Evolutionary conservation across 2,888 invertebrate genomes (phyloP), one percentile per base, ranked within the genome.

Genomic region (Anthrax anthrax): DNA sequence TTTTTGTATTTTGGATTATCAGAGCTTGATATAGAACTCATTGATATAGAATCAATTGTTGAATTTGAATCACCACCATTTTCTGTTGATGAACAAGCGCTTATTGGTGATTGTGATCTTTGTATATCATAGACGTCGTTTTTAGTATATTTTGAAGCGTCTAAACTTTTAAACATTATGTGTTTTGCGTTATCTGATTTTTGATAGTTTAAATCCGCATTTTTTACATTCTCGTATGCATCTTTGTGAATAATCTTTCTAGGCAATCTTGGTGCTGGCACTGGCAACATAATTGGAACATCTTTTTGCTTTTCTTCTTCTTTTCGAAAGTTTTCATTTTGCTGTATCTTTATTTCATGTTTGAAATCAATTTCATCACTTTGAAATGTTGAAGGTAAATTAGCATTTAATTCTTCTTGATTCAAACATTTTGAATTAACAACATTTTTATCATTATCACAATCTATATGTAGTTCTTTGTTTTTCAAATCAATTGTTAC

Each of bases 1-100:
- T 62, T 64, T 54, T 65, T 66, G 48, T 58, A 67, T 53, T 62
- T 55, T 3, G 44, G 38, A 38, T 47, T 52, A n/a, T 54, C 65
- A 52, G 57, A 60, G 38, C 61, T 61, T 48, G 56, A 61, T 39
- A 51, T 46, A n/a, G 57, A 60, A 42, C 57, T 58, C 34, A 58
- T 52, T 8, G 60, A 60, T n/a, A n/a, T n/a, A 18, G 61, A 61
- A 47, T 60, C 56, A 6, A 65, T 55, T 37, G 52, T 64, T 1
- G 51, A 56, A 50, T 56, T 62, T 16, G 64, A 63, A 32, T 12
- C 29, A 32, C 29, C 29, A 8, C 29, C 8, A 32, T 32, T 32
- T 32, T 32, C 29, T 32, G 29, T 12, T 32, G 23, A 27, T 27
- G 29, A 32, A 32, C 12, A 12, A 1, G 29, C 12, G 12, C 29